phyloP scores from a whole-genome alignment of 2,797 vertebrate species.

The Dipus sagitta region DNA sequence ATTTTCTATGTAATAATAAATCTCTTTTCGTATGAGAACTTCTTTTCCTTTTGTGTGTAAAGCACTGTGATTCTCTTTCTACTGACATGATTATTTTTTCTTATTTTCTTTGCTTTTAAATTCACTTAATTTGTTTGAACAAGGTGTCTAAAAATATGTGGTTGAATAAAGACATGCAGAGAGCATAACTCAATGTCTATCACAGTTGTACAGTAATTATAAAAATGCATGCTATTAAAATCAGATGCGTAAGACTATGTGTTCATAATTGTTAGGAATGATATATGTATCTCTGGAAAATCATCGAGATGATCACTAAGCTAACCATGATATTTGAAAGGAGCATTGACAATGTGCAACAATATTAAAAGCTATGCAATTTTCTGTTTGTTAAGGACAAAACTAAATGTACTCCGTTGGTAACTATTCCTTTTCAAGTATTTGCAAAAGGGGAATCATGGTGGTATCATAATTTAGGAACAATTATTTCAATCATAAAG shows the following conservation, averaged over 20 bases:
- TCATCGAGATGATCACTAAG: conserved; percentile 80
- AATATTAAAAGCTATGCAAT: conserved; percentile 89
- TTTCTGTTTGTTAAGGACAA: conserved; percentile 74
- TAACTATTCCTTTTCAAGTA: conserved; percentile 83
- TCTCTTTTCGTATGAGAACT: conserved; percentile 86
- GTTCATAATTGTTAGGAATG: conserved; percentile 89
- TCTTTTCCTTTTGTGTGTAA: conserved; percentile 86
- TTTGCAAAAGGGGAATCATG: conserved; percentile 83
- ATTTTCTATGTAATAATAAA: conserved; percentile 89
- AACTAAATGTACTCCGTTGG: conserved; percentile 81
- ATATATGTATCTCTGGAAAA: conserved; percentile 86
- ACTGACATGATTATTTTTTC: conserved; percentile 78
- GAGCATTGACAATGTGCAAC: conserved; percentile 83
- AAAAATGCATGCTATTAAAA: conserved; percentile 90
- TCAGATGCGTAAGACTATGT: conserved; percentile 87
- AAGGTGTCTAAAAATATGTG: conserved; percentile 87
- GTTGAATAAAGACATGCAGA: conserved; percentile 87
- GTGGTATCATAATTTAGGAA: conserved; percentile 82
- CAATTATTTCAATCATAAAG: conserved; percentile 83
- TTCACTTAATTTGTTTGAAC: conserved; percentile 85
- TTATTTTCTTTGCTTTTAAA: conserved; percentile 76
- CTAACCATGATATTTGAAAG: conserved; percentile 80
- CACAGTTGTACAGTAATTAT: conserved; percentile 89
- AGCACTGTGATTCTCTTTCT: conserved; percentile 87
- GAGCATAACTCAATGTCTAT: conserved; percentile 88